Conservation (phyloP, 2,888 invertebrate genomes). For the Phania funesta region DNA sequence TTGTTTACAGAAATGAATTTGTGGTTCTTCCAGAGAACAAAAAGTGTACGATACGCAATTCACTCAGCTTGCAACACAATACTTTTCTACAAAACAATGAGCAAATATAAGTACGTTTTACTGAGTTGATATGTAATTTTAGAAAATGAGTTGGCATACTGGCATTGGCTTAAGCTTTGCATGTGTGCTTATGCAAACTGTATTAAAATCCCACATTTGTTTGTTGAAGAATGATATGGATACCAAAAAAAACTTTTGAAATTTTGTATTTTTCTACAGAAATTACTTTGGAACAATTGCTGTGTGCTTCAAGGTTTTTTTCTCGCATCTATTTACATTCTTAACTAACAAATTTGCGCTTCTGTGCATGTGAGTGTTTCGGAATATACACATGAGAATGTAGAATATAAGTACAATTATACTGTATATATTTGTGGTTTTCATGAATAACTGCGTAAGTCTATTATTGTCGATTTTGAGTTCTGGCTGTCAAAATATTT, state of each 20-base stretch:
- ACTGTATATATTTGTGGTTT: no score
- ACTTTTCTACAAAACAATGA: conserved; percentile 21
- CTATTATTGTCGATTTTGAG: no score
- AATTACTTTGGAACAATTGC: conserved; percentile 36
- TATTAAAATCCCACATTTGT: conserved; percentile 14
- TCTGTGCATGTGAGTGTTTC: background rate
- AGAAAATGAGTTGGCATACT: background rate
- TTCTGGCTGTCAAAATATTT: no score
- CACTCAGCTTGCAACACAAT: background rate
- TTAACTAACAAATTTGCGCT: conserved; percentile 21
- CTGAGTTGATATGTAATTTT: background rate
- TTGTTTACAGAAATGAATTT: conserved; percentile 31
- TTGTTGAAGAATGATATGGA: conserved; percentile 8
- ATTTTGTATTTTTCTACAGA: conserved; percentile 4
- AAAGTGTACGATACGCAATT: background rate
- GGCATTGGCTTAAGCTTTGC: background rate
- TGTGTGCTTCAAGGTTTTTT: conserved; percentile 42
- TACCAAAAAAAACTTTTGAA: background rate
- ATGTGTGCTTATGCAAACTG: background rate
- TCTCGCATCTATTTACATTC: conserved; percentile 22
- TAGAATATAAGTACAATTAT: background rate
- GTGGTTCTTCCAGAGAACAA: conserved; percentile 13
- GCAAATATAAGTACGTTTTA: background rate
- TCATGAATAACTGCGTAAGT: no score
- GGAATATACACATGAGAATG: background rate